Evolutionary conservation across 2,113 vertebrate species (phyloP).

Genomic region (Dunckerocampus dactyliophorus): DNA sequence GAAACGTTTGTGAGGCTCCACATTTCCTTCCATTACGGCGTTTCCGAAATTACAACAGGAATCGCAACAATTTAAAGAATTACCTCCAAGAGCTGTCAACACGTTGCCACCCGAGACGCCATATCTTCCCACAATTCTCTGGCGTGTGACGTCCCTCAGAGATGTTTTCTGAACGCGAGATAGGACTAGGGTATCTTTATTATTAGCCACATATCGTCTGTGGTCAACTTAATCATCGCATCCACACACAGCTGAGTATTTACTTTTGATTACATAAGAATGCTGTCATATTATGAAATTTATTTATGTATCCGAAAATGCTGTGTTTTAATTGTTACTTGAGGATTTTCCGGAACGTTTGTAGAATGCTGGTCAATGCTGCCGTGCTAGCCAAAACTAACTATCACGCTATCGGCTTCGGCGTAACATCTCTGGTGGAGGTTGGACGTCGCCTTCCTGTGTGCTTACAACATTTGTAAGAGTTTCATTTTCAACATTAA

Average conservation of each 20-base stretch:
- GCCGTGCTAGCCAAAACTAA: background rate
- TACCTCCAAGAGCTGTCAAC: background rate
- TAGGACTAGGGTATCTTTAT: too few relatives aligned
- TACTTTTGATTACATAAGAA: background rate
- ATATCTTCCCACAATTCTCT: slow-evolving; percentile 12
- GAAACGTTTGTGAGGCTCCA: slow-evolving; percentile 31
- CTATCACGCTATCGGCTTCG: background rate
- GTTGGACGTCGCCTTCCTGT: background rate
- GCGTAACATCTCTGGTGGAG: background rate
- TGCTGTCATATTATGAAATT: background rate
- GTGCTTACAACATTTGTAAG: slow-evolving; percentile 17
- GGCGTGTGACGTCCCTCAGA: slow-evolving; percentile 6
- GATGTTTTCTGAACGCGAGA: background rate
- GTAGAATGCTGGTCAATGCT: background rate
- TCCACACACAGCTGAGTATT: background rate
- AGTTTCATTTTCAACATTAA: background rate
- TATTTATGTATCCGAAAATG: too few relatives aligned
- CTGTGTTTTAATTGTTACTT: background rate
- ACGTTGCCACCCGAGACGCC: background rate
- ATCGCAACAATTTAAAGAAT: background rate
- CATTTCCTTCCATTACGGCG: slow-evolving; percentile 22
- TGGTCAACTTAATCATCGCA: background rate
- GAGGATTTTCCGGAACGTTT: background rate
- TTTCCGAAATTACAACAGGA: background rate
- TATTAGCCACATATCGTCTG: too few relatives aligned